These are phyloP conservation scores for Aegotheles bennettii DNA, from an alignment of 2,113 vertebrate genomes.

Conservation along the genomic window DNA sequence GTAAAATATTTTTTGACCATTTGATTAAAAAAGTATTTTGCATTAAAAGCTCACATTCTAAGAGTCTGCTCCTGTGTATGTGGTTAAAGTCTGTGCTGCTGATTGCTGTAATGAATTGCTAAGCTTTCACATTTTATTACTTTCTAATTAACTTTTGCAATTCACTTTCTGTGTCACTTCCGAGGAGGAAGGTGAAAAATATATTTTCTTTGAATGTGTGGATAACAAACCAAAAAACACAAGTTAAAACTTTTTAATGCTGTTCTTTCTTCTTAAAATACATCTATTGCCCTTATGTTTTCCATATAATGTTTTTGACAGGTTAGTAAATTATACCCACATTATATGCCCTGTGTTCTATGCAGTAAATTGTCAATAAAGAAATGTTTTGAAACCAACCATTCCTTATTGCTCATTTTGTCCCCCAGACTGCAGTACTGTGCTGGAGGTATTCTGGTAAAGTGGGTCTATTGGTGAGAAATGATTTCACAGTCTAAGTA, in stretches of 20 bases:
- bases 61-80: neutral
- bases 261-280: neutral
- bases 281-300: neutral
- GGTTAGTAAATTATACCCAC: neutral
- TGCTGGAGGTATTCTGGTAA: neutral
- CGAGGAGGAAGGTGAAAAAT: neutral
- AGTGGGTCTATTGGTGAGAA: neutral
- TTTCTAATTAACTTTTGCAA: slow-evolving; percentile 50
- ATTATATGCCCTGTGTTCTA: neutral
- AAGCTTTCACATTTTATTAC: slow-evolving; percentile 31
- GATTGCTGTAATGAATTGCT: neutral
- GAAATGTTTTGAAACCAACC: neutral
- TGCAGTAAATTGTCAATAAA: neutral
- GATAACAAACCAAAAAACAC: neutral
- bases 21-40: neutral
- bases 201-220: neutral
- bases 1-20: neutral
- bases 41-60: neutral
- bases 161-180: neutral
- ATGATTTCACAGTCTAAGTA: neutral
- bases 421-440: neutral
- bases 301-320: neutral
- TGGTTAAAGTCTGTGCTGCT: neutral
- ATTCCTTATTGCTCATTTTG: neutral
- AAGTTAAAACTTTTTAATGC: neutral